Evolutionary conservation across 2,797 vertebrate genomes (phyloP), one percentile per base, ranked within the genome.

Genomic region (Gorsachius magnificus): DNA sequence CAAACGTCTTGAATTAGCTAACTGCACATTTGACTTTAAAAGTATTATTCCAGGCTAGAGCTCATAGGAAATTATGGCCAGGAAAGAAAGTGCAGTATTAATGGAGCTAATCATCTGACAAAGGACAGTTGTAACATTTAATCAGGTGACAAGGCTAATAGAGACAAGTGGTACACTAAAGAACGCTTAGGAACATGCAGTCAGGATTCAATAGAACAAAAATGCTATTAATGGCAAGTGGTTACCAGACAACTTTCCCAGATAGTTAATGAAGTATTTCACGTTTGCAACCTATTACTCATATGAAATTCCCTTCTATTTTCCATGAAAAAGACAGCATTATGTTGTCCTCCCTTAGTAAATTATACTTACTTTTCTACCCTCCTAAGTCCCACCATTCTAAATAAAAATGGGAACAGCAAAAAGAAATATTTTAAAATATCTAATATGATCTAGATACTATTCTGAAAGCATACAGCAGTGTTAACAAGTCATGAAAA

Each of bases 121-220:
- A 88, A 85, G 93, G 69, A 89, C 58, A 87, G 28, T 89, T 95
- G 57, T 85, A 83, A 92, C 87, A 97, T 68, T 95, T 96, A 97
- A 97, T 96, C 95, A 96, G 70, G n/a, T 95, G 38, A 66, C 50
- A 91, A 77, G 57, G n/a, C 86, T 95, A 96, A 94, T 13, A 93
- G 72, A 91, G 68, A 93, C 38, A 97, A 97, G 83, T 83, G 72
- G 43, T 63, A 92, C 70, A 92, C 58, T 75, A 71, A 91, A 96
- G 79, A 95, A 97, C 78, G 63, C 70, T 77, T 90, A 71, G 64
- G 60, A 83, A 65, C 46, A 28, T 22, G 83, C 41, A 90, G 89
- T 95, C 83, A 95, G 69, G 82, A 93, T 72, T 95, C 92, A 94
- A 68, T 74, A 91, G 82, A 89, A 76, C 50, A 66, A 91, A 72